Percentiles rank a stretch among this genome's conserved stretches.
Conservation (phyloP, 2,888 invertebrate species). For the Epirrhoe tristata region DNA sequence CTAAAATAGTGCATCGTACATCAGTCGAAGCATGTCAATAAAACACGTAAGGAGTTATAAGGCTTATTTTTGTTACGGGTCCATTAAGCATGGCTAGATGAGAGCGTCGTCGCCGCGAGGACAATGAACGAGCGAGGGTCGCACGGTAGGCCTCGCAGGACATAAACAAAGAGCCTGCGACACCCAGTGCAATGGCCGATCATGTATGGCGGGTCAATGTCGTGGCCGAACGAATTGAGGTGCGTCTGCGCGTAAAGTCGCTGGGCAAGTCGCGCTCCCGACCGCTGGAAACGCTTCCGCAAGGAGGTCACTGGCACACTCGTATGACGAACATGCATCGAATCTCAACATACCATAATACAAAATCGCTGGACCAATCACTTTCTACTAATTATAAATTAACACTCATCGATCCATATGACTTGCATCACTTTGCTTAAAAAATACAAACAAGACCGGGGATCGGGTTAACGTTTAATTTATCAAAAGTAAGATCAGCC, state of each 20-base stretch:
- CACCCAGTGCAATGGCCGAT: constrained; percentile 82
- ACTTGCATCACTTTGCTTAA: constrained; percentile 40
- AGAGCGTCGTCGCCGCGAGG: constrained; percentile 38
- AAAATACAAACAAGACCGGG: constrained; percentile 26
- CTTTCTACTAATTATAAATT: constrained; percentile 50
- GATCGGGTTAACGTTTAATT: constrained; percentile 44
- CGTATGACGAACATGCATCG: constrained; percentile 41
- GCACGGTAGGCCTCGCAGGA: constrained; percentile 66
- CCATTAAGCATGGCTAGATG: constrained; percentile 36
- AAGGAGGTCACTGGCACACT: constrained; percentile 74
- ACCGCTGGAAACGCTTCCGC: constrained; percentile 65
- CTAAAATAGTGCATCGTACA: constrained; percentile 7
- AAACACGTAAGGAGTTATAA: constrained; percentile 42
- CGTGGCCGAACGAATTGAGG: constrained; percentile 77
- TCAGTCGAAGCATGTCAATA: constrained; percentile 4
- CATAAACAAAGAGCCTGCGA: constrained; percentile 84
- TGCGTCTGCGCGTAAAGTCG: constrained; percentile 72
- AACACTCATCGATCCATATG: constrained; percentile 31
- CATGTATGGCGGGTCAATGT: constrained; percentile 82
- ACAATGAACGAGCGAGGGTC: constrained; percentile 61
- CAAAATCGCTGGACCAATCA: constrained; percentile 33
- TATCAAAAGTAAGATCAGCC: constrained; percentile 58
- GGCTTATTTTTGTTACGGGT: constrained; percentile 27
- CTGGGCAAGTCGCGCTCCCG: constrained; percentile 62
- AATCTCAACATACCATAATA: constrained; percentile 41